phyloP scores from a whole-genome alignment of 2,888 invertebrate species.

The Pyrgus malvae region DNA sequence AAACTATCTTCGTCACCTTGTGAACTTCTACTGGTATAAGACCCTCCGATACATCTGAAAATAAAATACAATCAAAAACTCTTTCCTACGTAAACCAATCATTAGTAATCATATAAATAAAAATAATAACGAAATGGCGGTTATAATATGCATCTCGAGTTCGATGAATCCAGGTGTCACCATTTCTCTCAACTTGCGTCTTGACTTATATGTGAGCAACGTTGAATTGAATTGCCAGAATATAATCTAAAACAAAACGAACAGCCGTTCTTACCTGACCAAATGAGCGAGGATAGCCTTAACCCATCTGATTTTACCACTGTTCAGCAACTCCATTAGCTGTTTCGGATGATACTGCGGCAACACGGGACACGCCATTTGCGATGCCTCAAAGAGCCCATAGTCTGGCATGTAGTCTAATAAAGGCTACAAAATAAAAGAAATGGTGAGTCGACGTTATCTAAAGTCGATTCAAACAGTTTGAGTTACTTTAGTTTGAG shows the following conservation, averaged over 20 bases:
- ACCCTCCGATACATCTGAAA: slow-evolving; percentile 83
- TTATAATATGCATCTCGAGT: too few relatives aligned
- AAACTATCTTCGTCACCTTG: slow-evolving; percentile 83
- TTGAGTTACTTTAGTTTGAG: too few relatives aligned
- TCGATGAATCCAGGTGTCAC: too few relatives aligned
- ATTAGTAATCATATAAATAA: too few relatives aligned
- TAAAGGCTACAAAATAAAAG: slow-evolving; percentile 54
- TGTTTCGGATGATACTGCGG: slow-evolving; percentile 99
- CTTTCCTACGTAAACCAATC: too few relatives aligned
- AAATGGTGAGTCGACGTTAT: too few relatives aligned
- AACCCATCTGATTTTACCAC: slow-evolving; percentile 98
- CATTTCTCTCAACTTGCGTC: too few relatives aligned
- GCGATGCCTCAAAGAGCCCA: slow-evolving; percentile 97
- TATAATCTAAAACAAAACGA: too few relatives aligned
- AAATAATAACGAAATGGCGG: too few relatives aligned
- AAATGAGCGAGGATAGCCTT: slow-evolving; percentile 98
- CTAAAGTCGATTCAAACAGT: too few relatives aligned
- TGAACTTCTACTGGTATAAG: slow-evolving; percentile 76
- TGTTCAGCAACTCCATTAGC: slow-evolving; percentile 98
- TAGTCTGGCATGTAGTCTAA: slow-evolving; percentile 95
- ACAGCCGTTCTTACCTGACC: slow-evolving; percentile 86
- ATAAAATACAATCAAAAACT: not conserved
- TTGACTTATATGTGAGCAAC: too few relatives aligned
- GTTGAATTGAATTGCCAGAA: too few relatives aligned
- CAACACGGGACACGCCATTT: slow-evolving; percentile 97